Percentiles rank a stretch among this genome's conserved stretches.
Conservation (phyloP, 1,140 invertebrate species). For the Caerostris extrusa region DNA sequence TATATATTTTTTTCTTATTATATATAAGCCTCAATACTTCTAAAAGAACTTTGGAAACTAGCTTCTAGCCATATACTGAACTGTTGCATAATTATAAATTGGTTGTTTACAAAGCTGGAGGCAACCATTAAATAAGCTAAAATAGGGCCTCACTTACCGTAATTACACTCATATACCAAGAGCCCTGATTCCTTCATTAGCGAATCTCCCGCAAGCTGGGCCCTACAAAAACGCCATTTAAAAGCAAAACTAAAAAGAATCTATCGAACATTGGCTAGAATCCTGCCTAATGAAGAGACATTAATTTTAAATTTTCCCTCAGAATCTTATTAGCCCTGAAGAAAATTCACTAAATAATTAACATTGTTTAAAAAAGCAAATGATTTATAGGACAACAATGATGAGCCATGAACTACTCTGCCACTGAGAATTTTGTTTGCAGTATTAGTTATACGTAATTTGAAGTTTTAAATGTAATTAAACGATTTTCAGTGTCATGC, state of each 20-base stretch:
- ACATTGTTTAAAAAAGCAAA: too few relatives aligned
- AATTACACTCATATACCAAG: background rate
- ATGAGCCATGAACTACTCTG: too few relatives aligned
- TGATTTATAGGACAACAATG: too few relatives aligned
- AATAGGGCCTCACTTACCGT: background rate
- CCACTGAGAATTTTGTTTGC: too few relatives aligned
- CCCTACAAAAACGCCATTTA: background rate
- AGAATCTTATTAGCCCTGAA: background rate
- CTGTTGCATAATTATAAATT: background rate
- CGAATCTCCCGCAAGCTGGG: background rate
- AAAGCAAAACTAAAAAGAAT: background rate
- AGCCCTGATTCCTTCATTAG: background rate
- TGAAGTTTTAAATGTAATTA: too few relatives aligned
- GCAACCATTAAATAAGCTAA: background rate
- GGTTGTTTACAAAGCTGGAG: background rate
- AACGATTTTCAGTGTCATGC: too few relatives aligned
- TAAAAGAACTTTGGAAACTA: too few relatives aligned
- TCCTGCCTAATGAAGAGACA: background rate
- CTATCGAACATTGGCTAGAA: background rate
- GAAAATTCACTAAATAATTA: background rate
- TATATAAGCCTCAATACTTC: too few relatives aligned
- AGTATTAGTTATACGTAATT: too few relatives aligned
- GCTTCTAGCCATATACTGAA: background rate
- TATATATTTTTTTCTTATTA: too few relatives aligned
- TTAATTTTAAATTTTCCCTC: background rate